Conservation (phyloP, 2,113 vertebrate genomes). For the Uropsilus gracilis region DNA sequence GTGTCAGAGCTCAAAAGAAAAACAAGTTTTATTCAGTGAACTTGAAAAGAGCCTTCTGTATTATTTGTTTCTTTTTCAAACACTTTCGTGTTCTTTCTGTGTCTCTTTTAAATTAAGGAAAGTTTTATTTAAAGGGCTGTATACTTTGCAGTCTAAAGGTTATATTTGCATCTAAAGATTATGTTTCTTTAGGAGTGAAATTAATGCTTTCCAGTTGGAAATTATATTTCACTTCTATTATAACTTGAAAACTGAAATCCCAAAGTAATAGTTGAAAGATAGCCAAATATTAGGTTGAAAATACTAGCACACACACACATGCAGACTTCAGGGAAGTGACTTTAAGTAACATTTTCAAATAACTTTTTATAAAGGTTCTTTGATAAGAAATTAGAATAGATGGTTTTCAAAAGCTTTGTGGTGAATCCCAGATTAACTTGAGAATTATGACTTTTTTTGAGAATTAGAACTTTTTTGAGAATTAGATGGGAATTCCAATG, state of each 20-base stretch:
- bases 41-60: constrained; percentile 81
- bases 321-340: neutral
- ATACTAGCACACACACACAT: neutral
- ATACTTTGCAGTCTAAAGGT: constrained; percentile 87
- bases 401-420: neutral
- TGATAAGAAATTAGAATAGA: neutral
- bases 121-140: constrained; percentile 84
- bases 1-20: constrained; percentile 79
- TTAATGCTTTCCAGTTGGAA: constrained; percentile 85
- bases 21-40: constrained; percentile 85
- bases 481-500: neutral
- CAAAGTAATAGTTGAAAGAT: constrained; percentile 84
- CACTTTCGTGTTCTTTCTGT: too few relatives aligned
- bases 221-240: constrained; percentile 86
- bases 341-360: neutral
- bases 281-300: neutral
- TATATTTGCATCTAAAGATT: constrained; percentile 89
- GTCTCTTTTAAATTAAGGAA: constrained; percentile 79
- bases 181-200: constrained; percentile 86
- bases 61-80: neutral
- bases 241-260: constrained; percentile 84
- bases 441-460: neutral
- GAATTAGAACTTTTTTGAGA: neutral
- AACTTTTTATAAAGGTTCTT: neutral
- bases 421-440: neutral